phyloP scores from a whole-genome alignment of 2,888 invertebrate species.

The Loripinus fragilis region DNA sequence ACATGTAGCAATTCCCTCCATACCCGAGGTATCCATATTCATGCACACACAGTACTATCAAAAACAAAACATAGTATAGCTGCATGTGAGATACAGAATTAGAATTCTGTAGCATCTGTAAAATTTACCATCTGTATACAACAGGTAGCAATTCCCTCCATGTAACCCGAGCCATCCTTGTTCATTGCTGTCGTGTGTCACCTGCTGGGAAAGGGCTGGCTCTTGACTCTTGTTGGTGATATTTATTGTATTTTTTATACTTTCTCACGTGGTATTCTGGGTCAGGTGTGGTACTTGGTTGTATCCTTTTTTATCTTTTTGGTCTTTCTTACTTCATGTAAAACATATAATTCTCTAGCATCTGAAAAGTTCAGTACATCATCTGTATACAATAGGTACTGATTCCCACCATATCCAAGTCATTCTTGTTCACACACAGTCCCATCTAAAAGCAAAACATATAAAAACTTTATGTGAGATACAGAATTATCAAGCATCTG shows the following conservation, averaged over 20 bases:
- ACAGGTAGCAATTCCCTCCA: constrained; percentile 38
- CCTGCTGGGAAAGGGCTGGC: too few relatives aligned
- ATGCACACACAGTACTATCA: constrained; percentile 50
- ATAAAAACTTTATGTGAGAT: not conserved
- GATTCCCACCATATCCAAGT: constrained; percentile 37
- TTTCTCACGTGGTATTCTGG: too few relatives aligned
- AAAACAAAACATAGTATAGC: not conserved
- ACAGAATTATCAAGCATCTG: too few relatives aligned
- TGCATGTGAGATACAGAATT: not conserved
- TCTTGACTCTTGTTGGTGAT: too few relatives aligned
- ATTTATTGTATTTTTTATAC: too few relatives aligned
- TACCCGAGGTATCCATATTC: constrained; percentile 47
- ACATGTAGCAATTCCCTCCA: constrained; percentile 37
- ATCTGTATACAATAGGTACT: constrained; percentile 39
- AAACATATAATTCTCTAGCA: constrained; percentile 34
- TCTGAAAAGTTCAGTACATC: constrained; percentile 35
- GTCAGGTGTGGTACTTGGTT: too few relatives aligned
- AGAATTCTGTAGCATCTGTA: too few relatives aligned
- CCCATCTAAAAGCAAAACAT: constrained; percentile 34
- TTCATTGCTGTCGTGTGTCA: too few relatives aligned
- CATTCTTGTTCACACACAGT: constrained; percentile 48
- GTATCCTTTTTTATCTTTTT: too few relatives aligned
- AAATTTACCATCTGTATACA: constrained; percentile 26
- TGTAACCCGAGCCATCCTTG: constrained; percentile 49
- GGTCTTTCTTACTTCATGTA: too few relatives aligned